These are phyloP conservation scores for Armadillidium nasatum DNA, from an alignment of 1,140 invertebrate genomes.

Conservation along the genomic window DNA sequence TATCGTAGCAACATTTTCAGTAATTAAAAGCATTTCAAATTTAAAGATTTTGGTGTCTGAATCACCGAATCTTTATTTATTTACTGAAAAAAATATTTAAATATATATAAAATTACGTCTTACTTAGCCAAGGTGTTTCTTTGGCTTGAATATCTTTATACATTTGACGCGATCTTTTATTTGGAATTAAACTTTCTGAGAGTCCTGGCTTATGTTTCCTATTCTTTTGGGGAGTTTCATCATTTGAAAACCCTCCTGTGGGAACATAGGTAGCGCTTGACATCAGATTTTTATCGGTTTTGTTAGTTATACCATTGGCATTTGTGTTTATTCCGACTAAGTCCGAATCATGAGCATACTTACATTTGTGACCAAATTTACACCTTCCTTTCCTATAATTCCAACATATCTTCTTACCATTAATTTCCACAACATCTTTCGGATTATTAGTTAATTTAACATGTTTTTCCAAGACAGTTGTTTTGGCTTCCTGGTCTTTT, in stretches of 20 bases:
- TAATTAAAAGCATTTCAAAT: too few species aligned
- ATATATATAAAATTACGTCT: slow-evolving; percentile 29
- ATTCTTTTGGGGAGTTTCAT: slow-evolving; percentile 48
- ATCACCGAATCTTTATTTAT: too few species aligned
- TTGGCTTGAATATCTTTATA: slow-evolving; percentile 61
- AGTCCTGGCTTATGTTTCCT: slow-evolving; percentile 73
- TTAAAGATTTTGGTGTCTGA: too few species aligned
- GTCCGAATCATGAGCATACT: slow-evolving; percentile 86
- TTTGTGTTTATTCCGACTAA: slow-evolving; percentile 49
- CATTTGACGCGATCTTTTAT: slow-evolving; percentile 67
- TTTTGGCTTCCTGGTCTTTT: slow-evolving; percentile 80
- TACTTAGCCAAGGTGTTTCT: slow-evolving; percentile 51
- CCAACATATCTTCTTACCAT: slow-evolving; percentile 87
- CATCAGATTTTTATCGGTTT: slow-evolving; percentile 49
- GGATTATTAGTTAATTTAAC: slow-evolving; percentile 81
- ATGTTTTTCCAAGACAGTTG: slow-evolving; percentile 82
- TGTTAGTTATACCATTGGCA: not conserved
- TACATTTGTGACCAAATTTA: slow-evolving; percentile 84
- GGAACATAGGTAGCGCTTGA: slow-evolving; percentile 56
- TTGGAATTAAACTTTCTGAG: slow-evolving; percentile 67
- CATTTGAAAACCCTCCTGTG: slow-evolving; percentile 47
- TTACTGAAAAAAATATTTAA: too few species aligned
- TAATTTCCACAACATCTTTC: slow-evolving; percentile 67
- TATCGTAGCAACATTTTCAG: too few species aligned
- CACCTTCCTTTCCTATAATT: slow-evolving; percentile 87